Base-by-base conservation (phyloP, 2,888 invertebrate species). In the Lithosia quadra region DNA sequence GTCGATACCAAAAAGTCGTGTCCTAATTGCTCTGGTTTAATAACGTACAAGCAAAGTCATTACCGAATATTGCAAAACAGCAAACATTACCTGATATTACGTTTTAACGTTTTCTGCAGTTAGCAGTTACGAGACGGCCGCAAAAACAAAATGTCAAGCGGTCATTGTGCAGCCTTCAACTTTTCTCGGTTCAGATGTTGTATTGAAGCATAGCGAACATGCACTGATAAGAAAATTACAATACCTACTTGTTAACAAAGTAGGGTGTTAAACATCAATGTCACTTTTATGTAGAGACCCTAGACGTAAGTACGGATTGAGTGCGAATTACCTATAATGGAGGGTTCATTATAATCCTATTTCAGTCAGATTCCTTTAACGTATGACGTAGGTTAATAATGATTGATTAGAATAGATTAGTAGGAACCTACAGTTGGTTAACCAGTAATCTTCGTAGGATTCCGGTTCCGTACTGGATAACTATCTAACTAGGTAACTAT, bases 1-100 rank as follows among this genome's bases (percentile, higher is more conserved):
- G 11, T 5, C 24, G 24, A 8, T 24, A 24, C 22, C n/a, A 24
- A 57, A 28, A 57, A 28, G 4, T 28, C 18, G 34, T 34, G 21
- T 59, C 58, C 34, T 8, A 34, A 21, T 7, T 68, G 65, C 57
- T 65, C 69, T 57, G 65, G 13, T 63, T 67, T 67, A 67, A 36
- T 53, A 49, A 64, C 10, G 13, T 24, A 18, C 18, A n/a, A 39
- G 49, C 18, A 56, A 69, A 55, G 22, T 11, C 21, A 57, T 34
- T 24, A n/a, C 13, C 43, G 15, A 28, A 39, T 57, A 28, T 64
- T 57, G 53, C 21, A 63, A n/a, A 33, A 63, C 22, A 22, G 55
- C 55, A 9, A 67, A 18, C 43, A 28, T 18, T 43, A 62, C 43
- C n/a, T 11, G 11, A 63, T 53, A 33, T 63, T 63, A 63, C 28